Base-by-base conservation (phyloP, 2,888 invertebrate genomes). In the Rambutsinella grinnellia region DNA sequence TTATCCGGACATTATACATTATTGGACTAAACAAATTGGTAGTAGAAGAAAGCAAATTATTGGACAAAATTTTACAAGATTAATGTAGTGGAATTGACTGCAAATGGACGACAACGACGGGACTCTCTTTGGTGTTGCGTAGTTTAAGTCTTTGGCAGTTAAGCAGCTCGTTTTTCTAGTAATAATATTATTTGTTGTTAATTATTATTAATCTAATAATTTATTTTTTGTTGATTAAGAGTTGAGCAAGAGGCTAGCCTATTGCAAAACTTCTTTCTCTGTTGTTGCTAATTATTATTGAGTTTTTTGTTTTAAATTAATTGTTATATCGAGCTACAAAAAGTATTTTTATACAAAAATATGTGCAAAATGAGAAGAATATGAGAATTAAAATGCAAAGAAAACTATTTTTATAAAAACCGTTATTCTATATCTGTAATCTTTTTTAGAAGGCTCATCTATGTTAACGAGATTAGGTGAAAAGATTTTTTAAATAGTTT, bases 251-350 rank as follows among this genome's bases (percentile, higher is more conserved):
- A 28, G 46, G 3, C 3, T 57, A 53, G 62, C 15, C 46, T 23
- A 58, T 36, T 36, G 36, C 36, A 36, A 36, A 36, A 36, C 36
- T 65, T 60, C 21, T 65, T 62, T 49, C 56, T 47, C 23, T 71
- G 56, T 71, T 71, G 56, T 58, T 71, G 65, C 63, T 72, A 47
- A 72, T 66, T 72, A 60, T 71, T 36, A 36, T n/a, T 71, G 66
- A 65, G 54, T 71, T 49, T 60, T 70, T 57, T 36, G 5, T 36
- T 5, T 36, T 36, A 36, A 36, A 36, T 36, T 36, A 36, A 36
- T 36, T 36, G 5, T 36, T 62, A 26, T 62, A 53, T 65, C 65
- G 72, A 65, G 65, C 66, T 72, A 72, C 44, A 66, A 28, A 46
- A 61, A 26, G 58, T 57, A 26, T 58, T 28, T 57, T 23, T 54